phyloP scores from a whole-genome alignment of 1,140 invertebrate genomes.

The Pseudobourletiella spinata region DNA sequence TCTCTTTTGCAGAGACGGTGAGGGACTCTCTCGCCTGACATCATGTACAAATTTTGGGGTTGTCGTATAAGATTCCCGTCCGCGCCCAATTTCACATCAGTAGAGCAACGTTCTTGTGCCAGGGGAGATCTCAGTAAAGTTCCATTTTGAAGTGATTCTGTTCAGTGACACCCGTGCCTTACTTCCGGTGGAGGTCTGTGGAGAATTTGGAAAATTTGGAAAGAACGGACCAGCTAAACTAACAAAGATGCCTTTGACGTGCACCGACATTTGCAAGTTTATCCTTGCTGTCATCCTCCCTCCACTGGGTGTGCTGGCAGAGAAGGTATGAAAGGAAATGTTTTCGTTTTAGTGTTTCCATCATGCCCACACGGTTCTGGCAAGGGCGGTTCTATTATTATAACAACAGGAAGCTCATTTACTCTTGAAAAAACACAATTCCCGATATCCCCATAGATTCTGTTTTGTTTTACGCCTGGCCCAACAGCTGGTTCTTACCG shows the following conservation, averaged over 20 bases:
- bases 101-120: neutral
- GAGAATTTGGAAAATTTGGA: neutral
- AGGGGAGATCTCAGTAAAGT: too few relatives aligned
- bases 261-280: slow-evolving; percentile 34
- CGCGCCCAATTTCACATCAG: neutral
- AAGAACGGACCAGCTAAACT: neutral
- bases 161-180: too few relatives aligned
- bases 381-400: too few relatives aligned
- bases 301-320: slow-evolving; percentile 29
- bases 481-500: too few relatives aligned
- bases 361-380: too few relatives aligned
- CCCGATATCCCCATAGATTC: too few relatives aligned
- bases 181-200: too few relatives aligned
- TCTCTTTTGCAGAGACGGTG: neutral
- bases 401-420: too few relatives aligned
- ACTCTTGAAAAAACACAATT: too few relatives aligned
- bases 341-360: neutral
- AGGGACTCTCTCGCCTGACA: neutral
- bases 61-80: neutral
- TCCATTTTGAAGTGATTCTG: too few relatives aligned
- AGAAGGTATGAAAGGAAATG: slow-evolving; percentile 14
- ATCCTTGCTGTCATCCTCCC: slow-evolving; percentile 31
- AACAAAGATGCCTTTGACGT: slow-evolving; percentile 10
- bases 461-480: too few relatives aligned
- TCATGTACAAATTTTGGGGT: neutral